These are phyloP conservation scores for Perdita meconis DNA, from an alignment of 2,888 invertebrate species.

Conservation along the genomic window DNA sequence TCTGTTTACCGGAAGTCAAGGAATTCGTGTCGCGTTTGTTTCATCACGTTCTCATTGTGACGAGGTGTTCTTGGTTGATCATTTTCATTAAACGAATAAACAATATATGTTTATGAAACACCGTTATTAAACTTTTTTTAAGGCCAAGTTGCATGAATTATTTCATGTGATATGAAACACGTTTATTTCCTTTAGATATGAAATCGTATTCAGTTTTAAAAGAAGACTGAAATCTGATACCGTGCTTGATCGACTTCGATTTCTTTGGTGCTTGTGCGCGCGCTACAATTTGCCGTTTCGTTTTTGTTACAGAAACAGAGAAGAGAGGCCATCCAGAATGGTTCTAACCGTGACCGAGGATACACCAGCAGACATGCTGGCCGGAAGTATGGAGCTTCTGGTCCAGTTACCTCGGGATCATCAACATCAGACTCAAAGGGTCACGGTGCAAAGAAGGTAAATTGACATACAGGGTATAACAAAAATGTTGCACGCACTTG, in stretches of 20 bases:
- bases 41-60: constrained; percentile 19
- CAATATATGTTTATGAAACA: no score
- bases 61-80: no score
- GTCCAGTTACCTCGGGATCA: constrained; percentile 86
- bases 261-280: not conserved
- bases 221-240: not conserved
- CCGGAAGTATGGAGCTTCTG: constrained; percentile 89
- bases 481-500: no score
- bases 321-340: constrained; percentile 81
- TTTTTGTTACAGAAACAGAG: constrained; percentile 75
- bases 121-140: no score
- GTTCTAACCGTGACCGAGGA: constrained; percentile 87
- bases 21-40: constrained; percentile 43
- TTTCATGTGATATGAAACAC: no score
- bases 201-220: no score
- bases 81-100: no score
- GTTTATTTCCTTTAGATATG: no score
- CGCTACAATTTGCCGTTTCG: not conserved
- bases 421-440: constrained; percentile 78
- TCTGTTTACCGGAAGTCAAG: constrained; percentile 36
- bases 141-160: no score
- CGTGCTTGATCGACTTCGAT: not conserved
- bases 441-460: constrained; percentile 82
- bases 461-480: no score
- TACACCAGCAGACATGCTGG: constrained; percentile 89